These are phyloP conservation scores for Lepeophtheirus nordmannii DNA, from an alignment of 2,888 invertebrate genomes.

Conservation along the genomic window DNA sequence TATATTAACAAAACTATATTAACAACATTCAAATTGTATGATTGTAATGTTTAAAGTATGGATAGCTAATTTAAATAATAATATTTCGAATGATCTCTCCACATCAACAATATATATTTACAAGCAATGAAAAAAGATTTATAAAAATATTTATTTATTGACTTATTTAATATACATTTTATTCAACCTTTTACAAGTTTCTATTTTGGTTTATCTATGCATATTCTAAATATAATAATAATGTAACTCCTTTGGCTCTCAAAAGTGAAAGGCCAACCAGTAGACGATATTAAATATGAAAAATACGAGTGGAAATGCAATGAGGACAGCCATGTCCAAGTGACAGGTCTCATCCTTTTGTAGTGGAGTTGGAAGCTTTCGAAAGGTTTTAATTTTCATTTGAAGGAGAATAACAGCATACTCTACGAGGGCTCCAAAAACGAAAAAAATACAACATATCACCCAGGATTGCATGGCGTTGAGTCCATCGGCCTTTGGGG, in stretches of 20 bases:
- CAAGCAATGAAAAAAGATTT: no score
- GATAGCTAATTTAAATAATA: no score
- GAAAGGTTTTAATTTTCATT: conserved; percentile 22
- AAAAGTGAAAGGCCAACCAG: conserved; percentile 22
- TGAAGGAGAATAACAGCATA: conserved; percentile 21
- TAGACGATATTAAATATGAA: conserved; percentile 21
- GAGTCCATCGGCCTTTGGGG: conserved; percentile 20
- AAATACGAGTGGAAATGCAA: conserved; percentile 21
- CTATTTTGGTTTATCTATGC: no score
- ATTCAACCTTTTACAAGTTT: no score
- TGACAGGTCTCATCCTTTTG: conserved; percentile 22
- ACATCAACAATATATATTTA: no score
- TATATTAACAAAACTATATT: no score
- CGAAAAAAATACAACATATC: conserved; percentile 22
- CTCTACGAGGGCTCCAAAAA: conserved; percentile 21
- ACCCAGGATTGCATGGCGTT: conserved; percentile 24
- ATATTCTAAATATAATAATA: no score
- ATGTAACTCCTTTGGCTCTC: background rate
- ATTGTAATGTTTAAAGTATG: no score
- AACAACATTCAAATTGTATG: no score
- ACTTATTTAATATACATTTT: no score
- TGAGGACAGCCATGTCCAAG: conserved; percentile 20
- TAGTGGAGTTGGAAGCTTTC: conserved; percentile 7
- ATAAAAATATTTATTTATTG: no score
- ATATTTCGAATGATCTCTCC: no score